Evolutionary conservation across 2,888 invertebrate species (phyloP).

Genomic region (Diogma glabrata): DNA sequence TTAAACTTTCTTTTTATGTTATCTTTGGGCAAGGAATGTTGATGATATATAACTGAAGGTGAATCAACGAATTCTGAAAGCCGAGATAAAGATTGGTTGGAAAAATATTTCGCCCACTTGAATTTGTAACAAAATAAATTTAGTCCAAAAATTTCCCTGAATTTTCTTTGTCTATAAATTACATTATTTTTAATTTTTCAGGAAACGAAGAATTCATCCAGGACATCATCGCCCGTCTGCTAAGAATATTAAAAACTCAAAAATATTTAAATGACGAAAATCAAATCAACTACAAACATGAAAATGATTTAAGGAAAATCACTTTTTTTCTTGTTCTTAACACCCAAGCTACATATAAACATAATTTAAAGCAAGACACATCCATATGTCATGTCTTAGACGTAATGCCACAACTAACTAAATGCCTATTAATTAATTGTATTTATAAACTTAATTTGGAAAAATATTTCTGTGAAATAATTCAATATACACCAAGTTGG

Average conservation of each 20-base stretch:
- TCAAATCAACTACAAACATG: constrained; percentile 17
- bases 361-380: constrained; percentile 24
- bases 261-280: constrained; percentile 19
- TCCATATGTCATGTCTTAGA: constrained; percentile 25
- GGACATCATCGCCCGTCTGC: constrained; percentile 23
- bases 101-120: no score
- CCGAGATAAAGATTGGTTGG: no score
- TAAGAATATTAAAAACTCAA: constrained; percentile 19
- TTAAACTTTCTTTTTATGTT: no score
- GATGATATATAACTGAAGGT: no score
- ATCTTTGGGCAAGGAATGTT: no score
- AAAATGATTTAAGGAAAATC: constrained; percentile 24
- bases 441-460: constrained; percentile 27
- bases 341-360: constrained; percentile 27
- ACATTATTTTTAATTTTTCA: no score
- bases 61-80: no score
- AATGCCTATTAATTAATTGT: constrained; percentile 24
- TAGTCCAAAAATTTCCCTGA: no score
- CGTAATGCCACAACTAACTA: constrained; percentile 26
- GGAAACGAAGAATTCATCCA: constrained; percentile 26
- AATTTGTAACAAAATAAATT: no score
- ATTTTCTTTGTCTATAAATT: no score
- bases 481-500: constrained; percentile 27
- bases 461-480: constrained; percentile 25
- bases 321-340: constrained; percentile 27